Evolutionary conservation across 2,113 vertebrate species (phyloP), one percentile per base, ranked within the genome.

Genomic region (Polypterus bichir): DNA sequence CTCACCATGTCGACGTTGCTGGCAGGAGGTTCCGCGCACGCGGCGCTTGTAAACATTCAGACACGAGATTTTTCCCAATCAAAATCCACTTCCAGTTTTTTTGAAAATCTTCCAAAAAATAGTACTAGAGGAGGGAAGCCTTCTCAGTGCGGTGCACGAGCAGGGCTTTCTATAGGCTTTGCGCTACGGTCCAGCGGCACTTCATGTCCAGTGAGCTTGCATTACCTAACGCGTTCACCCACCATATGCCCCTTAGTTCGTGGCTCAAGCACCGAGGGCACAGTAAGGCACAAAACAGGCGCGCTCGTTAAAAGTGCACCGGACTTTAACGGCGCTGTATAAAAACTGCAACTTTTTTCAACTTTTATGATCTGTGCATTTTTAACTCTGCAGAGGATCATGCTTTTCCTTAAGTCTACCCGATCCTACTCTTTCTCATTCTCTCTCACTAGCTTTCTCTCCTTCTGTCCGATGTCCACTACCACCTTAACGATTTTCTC

Each of bases 1-100:
- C 59, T 66, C 59, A 27, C 53, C 46, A 56, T 47, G 64, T 68
- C 65, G 53, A 64, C 59, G 80, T 82, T 87, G 83, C 86, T 88
- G 86, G 81, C 83, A 85, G 77, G 76, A 84, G 80, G 79, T 77
- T 83, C 83, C 78, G 84, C 87, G 81, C 88, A 89, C 89, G 89
- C 87, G 84, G 86, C 80, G 87, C 88, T 90, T 96, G 92, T 91
- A 93, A 93, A 94, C 90, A 92, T 82, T 86, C 88, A 85, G 82
- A 88, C 90, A 92, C 88, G 87, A 91, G 88, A 88, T 89, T 88
- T 90, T 88, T 88, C 87, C 90, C 88, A 86, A 89, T 90, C 88
- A 89, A 92, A 89, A 92, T 89, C 86, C 87, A 84, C 87, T 89
- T 90, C 82, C 87, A 79, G 81, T 89, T 89, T 84, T 81, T 87